Percentiles rank a stretch among this genome's conserved stretches.
Evolutionary conservation across 2,888 invertebrate species (phyloP).

Genomic region (Andrena marginata): DNA sequence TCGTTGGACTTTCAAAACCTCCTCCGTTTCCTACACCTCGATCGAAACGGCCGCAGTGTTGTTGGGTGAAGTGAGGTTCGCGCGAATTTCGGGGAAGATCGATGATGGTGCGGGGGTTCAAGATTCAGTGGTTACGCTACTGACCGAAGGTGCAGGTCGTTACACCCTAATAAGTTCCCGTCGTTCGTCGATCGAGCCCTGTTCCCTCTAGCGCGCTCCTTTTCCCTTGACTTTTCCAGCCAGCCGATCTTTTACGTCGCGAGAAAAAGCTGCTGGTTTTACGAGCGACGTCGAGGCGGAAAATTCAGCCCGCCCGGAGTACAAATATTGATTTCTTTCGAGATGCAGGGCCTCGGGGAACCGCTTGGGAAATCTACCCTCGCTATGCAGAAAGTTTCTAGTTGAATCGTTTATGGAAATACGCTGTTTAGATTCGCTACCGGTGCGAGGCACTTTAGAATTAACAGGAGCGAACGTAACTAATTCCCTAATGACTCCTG

Average conservation of each 20-base stretch:
- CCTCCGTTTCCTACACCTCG: not conserved
- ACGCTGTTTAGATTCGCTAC: too few relatives aligned
- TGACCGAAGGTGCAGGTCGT: conserved; percentile 75
- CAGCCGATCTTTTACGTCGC: conserved; percentile 29
- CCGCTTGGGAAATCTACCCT: too few relatives aligned
- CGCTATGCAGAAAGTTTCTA: too few relatives aligned
- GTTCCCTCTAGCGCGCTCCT: conserved; percentile 39
- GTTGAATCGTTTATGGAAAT: too few relatives aligned
- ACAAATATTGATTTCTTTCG: conserved; percentile 54
- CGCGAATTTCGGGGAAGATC: not conserved
- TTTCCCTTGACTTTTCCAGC: conserved; percentile 33
- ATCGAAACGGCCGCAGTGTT: not conserved
- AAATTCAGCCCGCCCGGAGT: conserved; percentile 50
- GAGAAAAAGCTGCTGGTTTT: conserved; percentile 31
- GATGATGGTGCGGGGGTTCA: conserved; percentile 41
- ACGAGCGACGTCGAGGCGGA: conserved; percentile 15
- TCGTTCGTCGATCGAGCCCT: conserved; percentile 66
- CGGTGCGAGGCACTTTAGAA: too few relatives aligned
- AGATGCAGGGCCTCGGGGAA: too few relatives aligned
- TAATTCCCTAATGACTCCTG: too few relatives aligned
- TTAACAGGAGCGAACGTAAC: too few relatives aligned
- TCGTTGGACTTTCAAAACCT: not conserved
- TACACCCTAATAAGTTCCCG: conserved; percentile 72
- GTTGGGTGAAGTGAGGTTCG: not conserved
- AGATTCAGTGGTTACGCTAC: conserved; percentile 65